These are phyloP conservation scores for Schlechtendalia chinensis DNA, from an alignment of 1,140 invertebrate genomes.

Conservation along the genomic window DNA sequence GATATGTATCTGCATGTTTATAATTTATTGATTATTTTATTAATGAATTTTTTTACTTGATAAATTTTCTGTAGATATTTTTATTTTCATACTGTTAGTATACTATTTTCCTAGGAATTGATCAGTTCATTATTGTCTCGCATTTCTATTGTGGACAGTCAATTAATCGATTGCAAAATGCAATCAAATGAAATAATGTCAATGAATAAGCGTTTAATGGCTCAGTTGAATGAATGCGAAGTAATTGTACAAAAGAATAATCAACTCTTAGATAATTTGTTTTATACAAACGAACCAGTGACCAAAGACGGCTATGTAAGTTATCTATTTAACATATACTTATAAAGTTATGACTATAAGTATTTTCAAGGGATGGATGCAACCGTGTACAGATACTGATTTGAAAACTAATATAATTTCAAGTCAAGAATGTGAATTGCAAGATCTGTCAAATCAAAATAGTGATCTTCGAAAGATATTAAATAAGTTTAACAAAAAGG, in stretches of 20 bases:
- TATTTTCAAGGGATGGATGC: slow-evolving; percentile 5
- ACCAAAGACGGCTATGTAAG: slow-evolving; percentile 33
- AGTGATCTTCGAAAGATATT: background rate
- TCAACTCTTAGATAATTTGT: slow-evolving; percentile 4
- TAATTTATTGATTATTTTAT: too few relatives aligned
- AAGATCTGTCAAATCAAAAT: slow-evolving; percentile 23
- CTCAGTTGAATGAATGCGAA: background rate
- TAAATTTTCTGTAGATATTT: too few relatives aligned
- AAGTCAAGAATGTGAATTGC: slow-evolving; percentile 21
- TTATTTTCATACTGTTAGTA: background rate
- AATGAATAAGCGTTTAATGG: slow-evolving; percentile 9
- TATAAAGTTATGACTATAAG: background rate
- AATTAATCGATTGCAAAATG: background rate
- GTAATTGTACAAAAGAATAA: slow-evolving; percentile 26
- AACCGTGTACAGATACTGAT: slow-evolving; percentile 30
- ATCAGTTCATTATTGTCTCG: slow-evolving; percentile 19
- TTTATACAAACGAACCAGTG: slow-evolving; percentile 33
- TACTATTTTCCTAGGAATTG: background rate
- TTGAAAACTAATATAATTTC: slow-evolving; percentile 19
- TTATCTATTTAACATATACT: background rate
- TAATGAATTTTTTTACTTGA: too few relatives aligned
- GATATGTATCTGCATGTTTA: too few relatives aligned
- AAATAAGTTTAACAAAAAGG: background rate
- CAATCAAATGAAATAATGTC: slow-evolving; percentile 11
- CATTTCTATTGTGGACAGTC: background rate